Base-by-base conservation (phyloP, 2,888 invertebrate genomes). In the Diaprepes abbreviatus region DNA sequence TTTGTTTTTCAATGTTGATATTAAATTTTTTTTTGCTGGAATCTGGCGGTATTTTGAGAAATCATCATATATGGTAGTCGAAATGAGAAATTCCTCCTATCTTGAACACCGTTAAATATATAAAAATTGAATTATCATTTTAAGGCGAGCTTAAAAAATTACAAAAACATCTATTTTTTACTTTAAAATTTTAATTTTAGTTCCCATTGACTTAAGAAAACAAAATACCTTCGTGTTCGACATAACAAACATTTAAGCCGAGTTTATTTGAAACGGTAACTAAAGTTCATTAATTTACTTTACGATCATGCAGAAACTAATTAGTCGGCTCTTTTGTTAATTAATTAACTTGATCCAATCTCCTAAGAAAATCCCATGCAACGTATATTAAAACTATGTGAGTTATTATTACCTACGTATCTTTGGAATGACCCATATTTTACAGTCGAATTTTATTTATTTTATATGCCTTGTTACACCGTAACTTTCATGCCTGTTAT, bases 251-350 rank as follows among this genome's bases (percentile, higher is more conserved):
- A 48, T 69, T 63, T 48, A 43, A 69, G 36, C 4, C 58, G 38
- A 45, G 59, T 59, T 64, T 58, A 64, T 63, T 64, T 64, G 50
- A 52, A 58, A 58, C 59, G 63, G 58, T 64, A 59, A 69, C 50
- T 63, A 19, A 69, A 58, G 64, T 64, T 59, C 69, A 69, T 69
- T 69, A 60, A 69, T 64, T 69, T 40, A 54, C 35, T 69, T 59
- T 64, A 69, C 58, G 68, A 68, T 63, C 68, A 63, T 57, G 68
- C 59, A 69, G 40, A 58, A 64, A 58, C 33, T 69, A 69, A 69
- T 69, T 69, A 64, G 64, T 58, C 64, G 69, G 69, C 36, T 52
- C 64, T 64, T 69, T 69, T 69, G 58, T 64, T 58, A 64, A 69
- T 69, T 64, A 69, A 69, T 69, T 52, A 50, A 50, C 57, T 48